Percentiles rank a stretch among this genome's conserved stretches.
These are phyloP conservation scores for Aphodius sticticus DNA, from an alignment of 2,888 invertebrate species.

Conservation along the genomic window DNA sequence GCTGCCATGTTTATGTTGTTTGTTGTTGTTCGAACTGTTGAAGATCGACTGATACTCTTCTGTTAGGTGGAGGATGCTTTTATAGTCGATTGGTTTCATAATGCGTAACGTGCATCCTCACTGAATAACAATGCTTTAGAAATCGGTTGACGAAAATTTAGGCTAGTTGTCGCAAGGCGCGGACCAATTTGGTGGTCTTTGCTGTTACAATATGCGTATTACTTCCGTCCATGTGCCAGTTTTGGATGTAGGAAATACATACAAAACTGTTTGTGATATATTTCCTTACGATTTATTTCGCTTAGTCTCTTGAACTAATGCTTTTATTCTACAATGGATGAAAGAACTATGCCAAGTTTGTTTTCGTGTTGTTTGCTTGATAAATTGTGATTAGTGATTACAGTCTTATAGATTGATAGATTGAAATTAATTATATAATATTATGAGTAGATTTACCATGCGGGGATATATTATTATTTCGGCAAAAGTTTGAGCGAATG, in stretches of 20 bases:
- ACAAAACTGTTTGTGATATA: neutral
- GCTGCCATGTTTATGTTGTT: neutral
- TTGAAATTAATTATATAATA: no score
- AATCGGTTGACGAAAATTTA: constrained; percentile 4
- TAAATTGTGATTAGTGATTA: no score
- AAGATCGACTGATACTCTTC: constrained; percentile 37
- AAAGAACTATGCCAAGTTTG: no score
- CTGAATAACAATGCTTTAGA: constrained; percentile 4
- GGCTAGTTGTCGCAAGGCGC: constrained; percentile 4
- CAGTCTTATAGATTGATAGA: no score
- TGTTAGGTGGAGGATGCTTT: constrained; percentile 38
- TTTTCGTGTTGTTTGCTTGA: no score
- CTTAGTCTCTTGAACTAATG: no score
- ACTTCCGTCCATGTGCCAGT: neutral
- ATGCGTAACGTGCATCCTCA: neutral
- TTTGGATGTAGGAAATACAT: neutral
- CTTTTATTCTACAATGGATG: no score
- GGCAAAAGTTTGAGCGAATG: no score
- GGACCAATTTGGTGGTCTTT: neutral
- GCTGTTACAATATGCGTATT: neutral
- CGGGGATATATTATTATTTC: no score
- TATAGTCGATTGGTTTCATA: constrained; percentile 38
- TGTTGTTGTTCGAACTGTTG: constrained; percentile 30
- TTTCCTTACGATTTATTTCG: neutral
- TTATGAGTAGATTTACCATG: no score